Conservation (phyloP, 2,113 vertebrate species). For the Zeus faber region DNA sequence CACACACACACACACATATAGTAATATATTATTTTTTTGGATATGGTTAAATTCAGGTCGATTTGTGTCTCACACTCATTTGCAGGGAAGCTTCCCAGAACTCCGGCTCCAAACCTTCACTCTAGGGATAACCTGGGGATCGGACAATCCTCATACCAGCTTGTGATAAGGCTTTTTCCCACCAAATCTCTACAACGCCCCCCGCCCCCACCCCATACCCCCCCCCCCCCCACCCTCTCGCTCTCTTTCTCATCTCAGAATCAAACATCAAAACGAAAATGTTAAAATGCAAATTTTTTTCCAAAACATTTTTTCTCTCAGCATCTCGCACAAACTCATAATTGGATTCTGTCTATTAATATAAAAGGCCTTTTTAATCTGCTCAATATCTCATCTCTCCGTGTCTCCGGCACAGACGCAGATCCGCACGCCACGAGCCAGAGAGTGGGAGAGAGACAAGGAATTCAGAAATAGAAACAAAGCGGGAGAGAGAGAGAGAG, state of each 20-base stretch:
- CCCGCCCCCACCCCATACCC: no score
- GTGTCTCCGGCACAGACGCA: conserved; percentile 34
- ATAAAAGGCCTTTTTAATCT: conserved; percentile 65
- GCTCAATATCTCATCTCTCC: conserved; percentile 51
- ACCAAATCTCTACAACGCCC: conserved; percentile 17
- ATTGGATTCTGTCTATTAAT: conserved; percentile 72
- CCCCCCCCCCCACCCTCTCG: no score
- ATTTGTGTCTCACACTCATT: no score
- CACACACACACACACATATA: conserved; percentile 8
- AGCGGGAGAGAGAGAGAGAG: conserved; percentile 12
- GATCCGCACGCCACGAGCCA: background rate
- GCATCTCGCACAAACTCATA: conserved; percentile 69
- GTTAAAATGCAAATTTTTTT: conserved; percentile 68
- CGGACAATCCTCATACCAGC: no score
- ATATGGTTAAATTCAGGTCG: no score
- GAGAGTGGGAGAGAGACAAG: background rate
- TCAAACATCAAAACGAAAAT: conserved; percentile 67
- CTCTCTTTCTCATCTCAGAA: conserved; percentile 49
- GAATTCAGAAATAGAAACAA: background rate
- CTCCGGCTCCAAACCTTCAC: no score
- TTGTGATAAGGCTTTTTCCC: no score
- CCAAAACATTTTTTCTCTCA: conserved; percentile 37
- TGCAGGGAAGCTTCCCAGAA: no score
- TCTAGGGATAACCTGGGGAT: no score
- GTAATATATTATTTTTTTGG: no score